A percentile compares a stretch with the other conserved stretches of the same genome.
Conservation (phyloP, 2,113 vertebrate genomes). For the Beaufortia kweichowensis region DNA sequence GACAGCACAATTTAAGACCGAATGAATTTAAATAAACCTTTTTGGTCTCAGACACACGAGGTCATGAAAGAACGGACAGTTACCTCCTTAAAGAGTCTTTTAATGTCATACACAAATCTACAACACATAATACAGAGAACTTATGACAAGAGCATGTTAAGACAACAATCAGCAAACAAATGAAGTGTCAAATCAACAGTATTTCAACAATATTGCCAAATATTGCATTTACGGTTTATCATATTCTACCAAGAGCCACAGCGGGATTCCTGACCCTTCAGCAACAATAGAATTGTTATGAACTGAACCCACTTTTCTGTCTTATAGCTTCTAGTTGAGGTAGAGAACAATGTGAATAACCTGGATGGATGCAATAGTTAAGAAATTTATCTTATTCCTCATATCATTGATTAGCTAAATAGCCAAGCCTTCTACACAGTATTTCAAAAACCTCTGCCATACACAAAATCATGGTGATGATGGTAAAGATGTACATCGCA, state of each 20-base stretch:
- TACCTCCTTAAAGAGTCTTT: not conserved
- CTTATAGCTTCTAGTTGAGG: not conserved
- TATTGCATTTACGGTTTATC: not conserved
- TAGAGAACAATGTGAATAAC: not conserved
- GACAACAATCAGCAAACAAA: not conserved
- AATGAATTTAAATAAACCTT: too few species aligned
- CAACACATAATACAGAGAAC: not conserved
- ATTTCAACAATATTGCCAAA: slow-evolving; percentile 12
- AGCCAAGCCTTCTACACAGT: slow-evolving; percentile 70
- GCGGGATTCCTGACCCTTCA: too few species aligned
- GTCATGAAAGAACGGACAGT: not conserved
- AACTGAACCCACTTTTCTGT: too few species aligned
- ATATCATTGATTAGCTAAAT: slow-evolving; percentile 66
- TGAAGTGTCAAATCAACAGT: not conserved
- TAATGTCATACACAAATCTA: not conserved
- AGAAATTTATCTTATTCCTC: slow-evolving; percentile 19
- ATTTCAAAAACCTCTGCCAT: slow-evolving; percentile 78
- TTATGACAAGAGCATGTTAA: not conserved
- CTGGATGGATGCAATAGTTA: slow-evolving; percentile 9
- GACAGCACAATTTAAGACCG: too few species aligned
- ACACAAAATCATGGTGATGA: slow-evolving; percentile 75
- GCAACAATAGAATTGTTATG: too few species aligned
- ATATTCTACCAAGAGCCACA: not conserved
- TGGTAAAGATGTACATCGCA: slow-evolving; percentile 78
- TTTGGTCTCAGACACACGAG: not conserved